Evolutionary conservation across 30 jellyfish, hydroid and myxozoan genomes (phyloP).

Genomic region (Aurelia sp.): DNA sequence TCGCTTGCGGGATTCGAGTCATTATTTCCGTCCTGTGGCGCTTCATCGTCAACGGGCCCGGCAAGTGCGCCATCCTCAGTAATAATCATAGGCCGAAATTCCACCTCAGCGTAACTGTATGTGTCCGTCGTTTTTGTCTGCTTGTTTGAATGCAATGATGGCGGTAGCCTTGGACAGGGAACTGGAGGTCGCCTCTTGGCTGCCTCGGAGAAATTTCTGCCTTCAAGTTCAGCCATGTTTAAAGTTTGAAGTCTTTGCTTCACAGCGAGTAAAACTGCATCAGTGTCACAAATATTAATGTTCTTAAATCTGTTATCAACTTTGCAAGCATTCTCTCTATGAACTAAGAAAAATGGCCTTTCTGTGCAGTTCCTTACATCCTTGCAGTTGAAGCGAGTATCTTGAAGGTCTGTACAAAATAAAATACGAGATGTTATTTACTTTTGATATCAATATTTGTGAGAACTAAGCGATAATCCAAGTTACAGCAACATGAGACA

Average conservation of each 20-base stretch:
- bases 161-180: conserved; percentile 59
- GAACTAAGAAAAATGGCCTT: neutral
- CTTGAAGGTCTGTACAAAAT: no score
- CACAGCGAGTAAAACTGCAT: conserved; percentile 2
- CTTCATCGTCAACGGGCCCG: conserved; percentile 40
- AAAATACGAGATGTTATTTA: no score
- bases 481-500: no score
- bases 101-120: conserved; percentile 79
- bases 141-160: conserved; percentile 18
- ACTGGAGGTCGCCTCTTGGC: conserved; percentile 53
- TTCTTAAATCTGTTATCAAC: neutral
- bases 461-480: no score
- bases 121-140: conserved; percentile 18
- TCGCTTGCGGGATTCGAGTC: conserved; percentile 11
- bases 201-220: neutral
- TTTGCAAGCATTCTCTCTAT: neutral
- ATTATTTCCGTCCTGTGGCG: neutral
- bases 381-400: no score
- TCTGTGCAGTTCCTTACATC: no score
- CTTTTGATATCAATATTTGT: no score
- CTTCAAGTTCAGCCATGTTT: conserved; percentile 23
- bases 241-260: conserved; percentile 12
- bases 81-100: conserved; percentile 76
- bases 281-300: neutral
- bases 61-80: conserved; percentile 72